phyloP scores from a whole-genome alignment of 2,797 vertebrate species.

The Tapirus indicus region DNA sequence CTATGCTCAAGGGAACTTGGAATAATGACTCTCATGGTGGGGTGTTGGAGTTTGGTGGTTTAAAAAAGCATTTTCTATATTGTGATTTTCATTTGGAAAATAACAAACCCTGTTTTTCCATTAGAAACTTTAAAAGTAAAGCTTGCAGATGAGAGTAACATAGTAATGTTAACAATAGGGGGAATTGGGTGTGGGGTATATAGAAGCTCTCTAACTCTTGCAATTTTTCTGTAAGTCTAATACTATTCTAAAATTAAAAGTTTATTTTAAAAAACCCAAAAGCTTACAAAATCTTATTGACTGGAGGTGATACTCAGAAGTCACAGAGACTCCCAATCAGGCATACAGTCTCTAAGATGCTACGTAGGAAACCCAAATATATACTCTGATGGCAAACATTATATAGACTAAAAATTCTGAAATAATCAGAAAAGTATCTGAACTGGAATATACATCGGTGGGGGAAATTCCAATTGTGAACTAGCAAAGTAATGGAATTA shows the following conservation, averaged over 20 bases:
- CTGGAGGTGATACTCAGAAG: neutral
- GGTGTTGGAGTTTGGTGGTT: neutral
- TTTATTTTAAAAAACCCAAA: neutral
- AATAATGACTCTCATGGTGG: neutral
- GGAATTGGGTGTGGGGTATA: neutral
- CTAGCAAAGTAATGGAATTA: neutral
- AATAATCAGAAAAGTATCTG: conserved; percentile 22
- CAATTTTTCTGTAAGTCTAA: neutral
- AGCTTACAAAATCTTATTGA: neutral
- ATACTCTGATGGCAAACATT: neutral
- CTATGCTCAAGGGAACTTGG: neutral
- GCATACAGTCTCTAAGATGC: neutral
- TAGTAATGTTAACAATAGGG: neutral
- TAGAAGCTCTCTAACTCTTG: neutral
- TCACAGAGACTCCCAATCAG: neutral
- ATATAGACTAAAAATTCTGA: neutral
- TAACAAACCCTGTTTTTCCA: neutral
- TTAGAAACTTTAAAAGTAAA: neutral
- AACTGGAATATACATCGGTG: neutral
- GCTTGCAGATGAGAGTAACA: neutral
- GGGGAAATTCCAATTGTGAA: neutral
- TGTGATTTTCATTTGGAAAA: conserved; percentile 34
- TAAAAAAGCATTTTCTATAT: neutral
- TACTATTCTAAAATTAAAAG: conserved; percentile 24
- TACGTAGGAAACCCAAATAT: neutral